These are phyloP conservation scores for Chlorops oryzae DNA, from an alignment of 1,140 invertebrate species.

Conservation along the genomic window DNA sequence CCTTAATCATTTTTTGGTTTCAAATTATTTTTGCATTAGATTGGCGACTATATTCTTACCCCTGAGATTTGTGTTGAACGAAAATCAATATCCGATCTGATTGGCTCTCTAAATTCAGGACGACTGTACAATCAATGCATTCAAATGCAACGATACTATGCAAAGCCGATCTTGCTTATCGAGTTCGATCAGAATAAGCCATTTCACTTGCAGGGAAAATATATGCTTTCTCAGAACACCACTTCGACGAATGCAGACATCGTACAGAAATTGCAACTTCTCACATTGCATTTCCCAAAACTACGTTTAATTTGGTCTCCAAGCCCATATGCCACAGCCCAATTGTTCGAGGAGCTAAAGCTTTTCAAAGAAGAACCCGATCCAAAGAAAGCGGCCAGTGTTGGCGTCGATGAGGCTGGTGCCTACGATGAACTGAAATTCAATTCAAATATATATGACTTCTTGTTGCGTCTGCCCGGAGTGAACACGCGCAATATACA, in stretches of 20 bases:
- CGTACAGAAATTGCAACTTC: conserved; percentile 76
- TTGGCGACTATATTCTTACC: conserved; percentile 96
- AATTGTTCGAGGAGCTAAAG: conserved; percentile 89
- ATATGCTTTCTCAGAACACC: conserved; percentile 60
- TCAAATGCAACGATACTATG: conserved; percentile 82
- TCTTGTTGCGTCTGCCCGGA: conserved; percentile 85
- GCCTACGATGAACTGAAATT: conserved; percentile 59
- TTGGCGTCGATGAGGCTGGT: conserved; percentile 60
- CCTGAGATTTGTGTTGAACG: conserved; percentile 94
- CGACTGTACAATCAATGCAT: conserved; percentile 92
- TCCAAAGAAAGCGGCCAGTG: conserved; percentile 57
- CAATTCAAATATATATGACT: conserved; percentile 74
- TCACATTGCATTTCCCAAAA: conserved; percentile 91
- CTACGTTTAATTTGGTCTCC: conserved; percentile 92
- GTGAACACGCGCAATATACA: conserved; percentile 82
- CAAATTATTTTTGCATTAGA: conserved; percentile 49
- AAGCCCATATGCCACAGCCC: conserved; percentile 88
- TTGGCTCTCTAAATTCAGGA: conserved; percentile 91
- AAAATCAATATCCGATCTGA: conserved; percentile 95
- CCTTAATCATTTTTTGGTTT: conserved; percentile 8
- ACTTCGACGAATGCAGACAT: conserved; percentile 67
- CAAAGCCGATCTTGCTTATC: conserved; percentile 86
- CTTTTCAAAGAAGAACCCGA: conserved; percentile 74
- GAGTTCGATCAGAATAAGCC: conserved; percentile 95
- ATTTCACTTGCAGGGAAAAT: conserved; percentile 80